Percentiles rank a stretch among this genome's conserved stretches.
Conservation (phyloP, 2,797 vertebrate genomes). For the Liparis tanakae region DNA sequence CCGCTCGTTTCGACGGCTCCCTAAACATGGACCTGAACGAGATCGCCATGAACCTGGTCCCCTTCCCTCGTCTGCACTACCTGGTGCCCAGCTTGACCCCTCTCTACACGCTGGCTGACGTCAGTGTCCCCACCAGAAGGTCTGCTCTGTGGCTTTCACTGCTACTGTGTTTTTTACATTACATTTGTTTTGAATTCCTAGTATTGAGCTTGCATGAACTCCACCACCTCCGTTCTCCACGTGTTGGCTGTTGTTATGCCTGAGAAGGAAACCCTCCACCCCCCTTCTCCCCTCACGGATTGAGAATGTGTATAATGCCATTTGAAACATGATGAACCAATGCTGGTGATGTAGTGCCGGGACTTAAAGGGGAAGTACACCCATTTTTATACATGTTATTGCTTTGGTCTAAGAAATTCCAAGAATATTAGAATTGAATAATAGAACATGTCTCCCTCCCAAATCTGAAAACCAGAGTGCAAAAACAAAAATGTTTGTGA, state of each 20-base stretch:
- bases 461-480: too few species aligned
- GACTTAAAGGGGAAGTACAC: background rate
- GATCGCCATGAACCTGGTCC: conserved; percentile 97
- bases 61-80: conserved; percentile 94
- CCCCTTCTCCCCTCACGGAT: background rate
- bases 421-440: background rate
- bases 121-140: conserved; percentile 90
- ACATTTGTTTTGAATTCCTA: conserved; percentile 16
- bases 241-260: conserved; percentile 8
- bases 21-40: conserved; percentile 99
- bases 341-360: background rate
- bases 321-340: conserved; percentile 4
- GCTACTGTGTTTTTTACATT: conserved; percentile 33
- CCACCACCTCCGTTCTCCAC: background rate
- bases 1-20: conserved; percentile 94
- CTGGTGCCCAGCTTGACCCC: conserved; percentile 95
- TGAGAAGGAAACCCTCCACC: background rate
- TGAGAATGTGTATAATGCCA: background rate
- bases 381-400: background rate
- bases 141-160: conserved; percentile 52
- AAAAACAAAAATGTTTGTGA: too few species aligned
- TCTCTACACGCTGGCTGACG: conserved; percentile 91
- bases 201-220: conserved; percentile 19
- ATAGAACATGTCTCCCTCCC: background rate
- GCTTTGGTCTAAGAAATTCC: background rate